Base-by-base conservation (phyloP, 2,113 vertebrate species). In the Cynocephalus volans region DNA sequence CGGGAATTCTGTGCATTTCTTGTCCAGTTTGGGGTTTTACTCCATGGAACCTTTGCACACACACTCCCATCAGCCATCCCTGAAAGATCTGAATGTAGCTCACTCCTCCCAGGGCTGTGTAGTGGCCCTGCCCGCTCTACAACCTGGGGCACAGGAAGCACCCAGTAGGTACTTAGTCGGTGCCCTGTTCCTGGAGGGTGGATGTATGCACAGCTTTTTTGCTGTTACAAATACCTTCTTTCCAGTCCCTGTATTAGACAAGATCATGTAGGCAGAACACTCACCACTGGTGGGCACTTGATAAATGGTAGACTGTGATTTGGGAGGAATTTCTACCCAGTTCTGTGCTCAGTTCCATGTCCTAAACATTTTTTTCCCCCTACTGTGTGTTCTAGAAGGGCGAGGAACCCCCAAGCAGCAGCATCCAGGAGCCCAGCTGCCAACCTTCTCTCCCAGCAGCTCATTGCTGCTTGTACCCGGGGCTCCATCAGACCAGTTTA, bases 181-280 rank as follows among this genome's bases (percentile, higher is more conserved):
- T 45, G 45, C 80, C 60, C 31, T 41, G 12, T 45, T 41, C 75
- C 54, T 36, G 18, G 5, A 19, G 64, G 62, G 24, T 48, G n/a
- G 58, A 3, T 31, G 17, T 2, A 2, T 11, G 41, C 15, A 50
- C 24, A 62, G 33, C 8, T 7, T 84, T 60, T 90, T 52, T 64
- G 45, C 33, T 77, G 21, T 80, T 56, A 73, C 36, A 56, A 13
- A 41, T 48, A 24, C 64, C 21, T 79, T 60, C 73, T 64, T 52
- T 85, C 73, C 45, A 64, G 82, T 10, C 81, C 36, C 21, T 33
- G 84, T 67, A 90, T 93, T 86, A 87, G 80, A 89, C 48, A 75
- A n/a, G 64, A 41, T 73, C 3, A 1, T n/a, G n/a, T 26, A 62
- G 79, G 69, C 83, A 76, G 58, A 75, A 52, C 36, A 8, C 10